Conservation (phyloP, 2,797 vertebrate species). For the Sebastolobus altivelis region DNA sequence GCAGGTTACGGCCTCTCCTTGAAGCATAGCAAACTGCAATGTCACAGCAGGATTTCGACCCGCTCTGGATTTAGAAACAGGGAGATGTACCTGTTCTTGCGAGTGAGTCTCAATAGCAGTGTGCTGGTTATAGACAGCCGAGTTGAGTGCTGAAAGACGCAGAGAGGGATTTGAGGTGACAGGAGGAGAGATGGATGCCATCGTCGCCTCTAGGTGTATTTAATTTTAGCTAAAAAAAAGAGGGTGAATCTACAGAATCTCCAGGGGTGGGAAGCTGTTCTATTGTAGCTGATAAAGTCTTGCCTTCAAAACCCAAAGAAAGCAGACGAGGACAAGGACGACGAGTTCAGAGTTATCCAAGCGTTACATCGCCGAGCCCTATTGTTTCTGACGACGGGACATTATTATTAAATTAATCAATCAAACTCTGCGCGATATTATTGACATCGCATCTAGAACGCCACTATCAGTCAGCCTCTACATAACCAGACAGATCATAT, state of each 20-base stretch:
- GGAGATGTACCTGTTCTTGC: conserved; percentile 7
- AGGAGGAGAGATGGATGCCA: conserved; percentile 40
- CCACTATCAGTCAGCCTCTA: conserved; percentile 8
- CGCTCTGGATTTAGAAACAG: conserved; percentile 9
- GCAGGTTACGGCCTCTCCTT: neutral
- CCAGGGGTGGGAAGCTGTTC: conserved; percentile 15
- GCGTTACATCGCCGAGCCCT: neutral
- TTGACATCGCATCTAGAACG: conserved; percentile 13
- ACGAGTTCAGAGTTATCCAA: neutral
- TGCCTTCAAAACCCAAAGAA: neutral
- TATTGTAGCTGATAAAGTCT: neutral
- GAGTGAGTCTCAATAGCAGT: conserved; percentile 8
- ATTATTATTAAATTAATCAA: conserved; percentile 18
- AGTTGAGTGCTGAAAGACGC: conserved; percentile 5
- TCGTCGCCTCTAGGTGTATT: conserved; percentile 33
- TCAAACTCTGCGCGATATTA: conserved; percentile 12
- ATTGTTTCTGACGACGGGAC: neutral
- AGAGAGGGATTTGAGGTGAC: conserved; percentile 28
- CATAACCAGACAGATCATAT: neutral
- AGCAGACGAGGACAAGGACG: neutral
- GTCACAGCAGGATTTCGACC: conserved; percentile 3
- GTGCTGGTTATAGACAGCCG: conserved; percentile 27
- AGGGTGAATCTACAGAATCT: conserved; percentile 23
- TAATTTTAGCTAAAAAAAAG: conserved; percentile 49
- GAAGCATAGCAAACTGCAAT: neutral